phyloP scores from a whole-genome alignment of 2,888 invertebrate species.

The Steromphala cineraria region DNA sequence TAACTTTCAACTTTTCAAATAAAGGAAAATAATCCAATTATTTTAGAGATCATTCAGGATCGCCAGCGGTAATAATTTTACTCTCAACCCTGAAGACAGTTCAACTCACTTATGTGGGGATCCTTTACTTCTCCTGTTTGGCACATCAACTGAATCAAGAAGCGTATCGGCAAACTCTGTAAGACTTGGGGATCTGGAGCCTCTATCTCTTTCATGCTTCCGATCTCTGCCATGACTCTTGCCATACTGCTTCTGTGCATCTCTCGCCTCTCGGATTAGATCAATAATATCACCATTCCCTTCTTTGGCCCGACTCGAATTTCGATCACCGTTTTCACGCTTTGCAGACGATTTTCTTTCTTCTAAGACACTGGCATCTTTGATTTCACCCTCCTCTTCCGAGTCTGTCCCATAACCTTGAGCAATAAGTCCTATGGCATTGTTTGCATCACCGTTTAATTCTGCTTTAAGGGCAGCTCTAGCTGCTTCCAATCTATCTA shows the following conservation, averaged over 20 bases:
- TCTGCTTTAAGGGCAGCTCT: constrained; percentile 72
- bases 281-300: not conserved
- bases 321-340: not conserved
- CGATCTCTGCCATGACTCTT: not conserved
- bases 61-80: no score
- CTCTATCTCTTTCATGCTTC: not conserved
- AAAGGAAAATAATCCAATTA: no score
- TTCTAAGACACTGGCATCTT: constrained; percentile 42
- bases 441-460: constrained; percentile 52
- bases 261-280: not conserved
- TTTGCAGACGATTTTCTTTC: not conserved
- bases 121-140: not conserved
- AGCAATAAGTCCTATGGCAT: constrained; percentile 41
- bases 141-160: not conserved
- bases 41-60: no score
- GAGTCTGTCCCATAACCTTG: constrained; percentile 67
- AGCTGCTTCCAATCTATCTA: constrained; percentile 73
- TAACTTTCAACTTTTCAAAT: no score
- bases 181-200: constrained; percentile 5
- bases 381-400: constrained; percentile 73
- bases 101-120: not conserved
- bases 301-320: not conserved
- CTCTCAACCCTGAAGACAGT: no score
- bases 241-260: not conserved
- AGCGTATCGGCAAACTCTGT: not conserved